These are phyloP conservation scores for Dasyurus viverrinus DNA, from an alignment of 2,113 vertebrate genomes.

Conservation along the genomic window DNA sequence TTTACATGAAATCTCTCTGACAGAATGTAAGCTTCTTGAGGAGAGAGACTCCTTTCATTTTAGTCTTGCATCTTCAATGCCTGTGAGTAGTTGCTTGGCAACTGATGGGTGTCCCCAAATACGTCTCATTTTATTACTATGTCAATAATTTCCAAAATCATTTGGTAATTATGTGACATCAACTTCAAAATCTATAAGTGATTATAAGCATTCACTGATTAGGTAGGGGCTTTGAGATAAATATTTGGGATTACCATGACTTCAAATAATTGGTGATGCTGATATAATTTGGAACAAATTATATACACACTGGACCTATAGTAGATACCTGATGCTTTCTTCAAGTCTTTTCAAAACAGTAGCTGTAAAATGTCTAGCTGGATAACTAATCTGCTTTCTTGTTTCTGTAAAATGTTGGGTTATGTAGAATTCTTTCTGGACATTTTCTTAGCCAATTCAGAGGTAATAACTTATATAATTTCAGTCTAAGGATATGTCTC, in stretches of 20 bases:
- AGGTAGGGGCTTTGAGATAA: background rate
- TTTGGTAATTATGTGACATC: background rate
- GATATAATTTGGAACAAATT: background rate
- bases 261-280: background rate
- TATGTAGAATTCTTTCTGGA: background rate
- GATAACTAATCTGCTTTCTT: background rate
- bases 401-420: background rate
- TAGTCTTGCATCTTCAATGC: background rate
- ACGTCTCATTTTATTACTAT: background rate
- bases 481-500: background rate
- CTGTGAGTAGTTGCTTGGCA: background rate
- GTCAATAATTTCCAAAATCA: background rate
- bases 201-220: background rate
- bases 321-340: background rate
- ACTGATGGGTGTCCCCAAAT: background rate
- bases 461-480: background rate
- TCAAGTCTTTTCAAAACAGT: background rate
- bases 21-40: background rate
- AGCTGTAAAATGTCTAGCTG: background rate
- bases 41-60: background rate
- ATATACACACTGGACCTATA: background rate
- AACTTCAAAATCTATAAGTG: background rate
- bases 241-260: background rate
- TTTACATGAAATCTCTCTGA: background rate
- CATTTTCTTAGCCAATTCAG: background rate